Conservation (phyloP, 2,888 invertebrate genomes). For the Apocheima hispidaria region DNA sequence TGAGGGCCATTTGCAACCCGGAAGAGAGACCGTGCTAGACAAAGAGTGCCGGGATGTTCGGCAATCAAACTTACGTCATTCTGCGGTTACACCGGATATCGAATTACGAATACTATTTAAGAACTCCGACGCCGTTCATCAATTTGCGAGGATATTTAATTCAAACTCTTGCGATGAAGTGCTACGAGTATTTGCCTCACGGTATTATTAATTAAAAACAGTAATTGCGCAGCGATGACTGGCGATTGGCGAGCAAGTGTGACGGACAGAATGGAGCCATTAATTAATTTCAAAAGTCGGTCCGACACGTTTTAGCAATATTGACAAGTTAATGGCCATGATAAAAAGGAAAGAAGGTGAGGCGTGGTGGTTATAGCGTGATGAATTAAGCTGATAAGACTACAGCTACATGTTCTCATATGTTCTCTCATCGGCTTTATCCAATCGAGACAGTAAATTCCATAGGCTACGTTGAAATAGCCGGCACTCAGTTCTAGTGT, state of each 20-base stretch:
- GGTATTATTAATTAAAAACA: conserved; percentile 30
- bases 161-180: conserved; percentile 27
- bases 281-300: conserved; percentile 60
- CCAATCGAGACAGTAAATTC: neutral
- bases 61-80: conserved; percentile 59
- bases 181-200: conserved; percentile 6
- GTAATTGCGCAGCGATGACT: conserved; percentile 64
- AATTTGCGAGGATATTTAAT: conserved; percentile 33
- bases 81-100: conserved; percentile 47
- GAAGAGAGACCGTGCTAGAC: conserved; percentile 61
- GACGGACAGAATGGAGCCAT: conserved; percentile 54
- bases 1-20: conserved; percentile 44
- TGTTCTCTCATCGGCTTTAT: neutral
- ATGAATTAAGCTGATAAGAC: conserved; percentile 19
- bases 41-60: conserved; percentile 55
- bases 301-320: conserved; percentile 49
- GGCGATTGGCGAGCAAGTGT: conserved; percentile 50
- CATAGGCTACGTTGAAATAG: neutral
- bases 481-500: neutral
- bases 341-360: conserved; percentile 27
- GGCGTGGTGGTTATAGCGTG: conserved; percentile 19
- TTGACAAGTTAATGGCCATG: conserved; percentile 54
- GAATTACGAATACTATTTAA: conserved; percentile 50
- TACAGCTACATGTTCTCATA: neutral
- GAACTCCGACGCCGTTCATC: conserved; percentile 27